Conservation (phyloP, 2,797 vertebrate genomes). For the Scleropages formosus region DNA sequence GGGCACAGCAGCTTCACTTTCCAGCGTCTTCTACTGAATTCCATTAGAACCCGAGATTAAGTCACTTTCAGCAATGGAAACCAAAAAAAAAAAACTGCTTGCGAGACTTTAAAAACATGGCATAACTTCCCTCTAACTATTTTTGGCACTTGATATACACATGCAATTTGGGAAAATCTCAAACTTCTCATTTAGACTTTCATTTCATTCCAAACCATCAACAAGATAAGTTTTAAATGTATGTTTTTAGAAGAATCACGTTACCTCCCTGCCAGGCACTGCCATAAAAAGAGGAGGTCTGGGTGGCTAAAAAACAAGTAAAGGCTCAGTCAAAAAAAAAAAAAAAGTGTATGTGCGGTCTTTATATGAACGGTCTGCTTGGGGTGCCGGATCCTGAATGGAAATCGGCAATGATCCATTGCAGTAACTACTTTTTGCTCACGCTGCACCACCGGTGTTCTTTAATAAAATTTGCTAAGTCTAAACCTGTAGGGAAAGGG, state of each 20-base stretch:
- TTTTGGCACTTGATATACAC: background rate
- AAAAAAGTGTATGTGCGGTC: background rate
- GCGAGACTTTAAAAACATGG: background rate
- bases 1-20: background rate
- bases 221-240: too few relatives aligned
- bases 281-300: background rate
- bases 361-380: background rate
- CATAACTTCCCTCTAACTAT: background rate
- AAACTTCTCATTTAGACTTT: background rate
- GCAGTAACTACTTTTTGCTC: background rate
- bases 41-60: too few relatives aligned
- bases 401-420: background rate
- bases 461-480: background rate
- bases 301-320: background rate
- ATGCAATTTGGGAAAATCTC: background rate
- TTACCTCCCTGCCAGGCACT: too few relatives aligned
- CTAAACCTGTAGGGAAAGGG: background rate
- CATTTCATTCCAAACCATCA: too few relatives aligned
- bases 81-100: background rate
- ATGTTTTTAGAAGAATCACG: too few relatives aligned
- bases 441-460: background rate
- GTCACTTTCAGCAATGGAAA: too few relatives aligned
- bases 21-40: too few relatives aligned
- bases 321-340: background rate
- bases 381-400: background rate